Base-by-base conservation (phyloP, 2,113 vertebrate genomes). In the Oostethus manadensis region DNA sequence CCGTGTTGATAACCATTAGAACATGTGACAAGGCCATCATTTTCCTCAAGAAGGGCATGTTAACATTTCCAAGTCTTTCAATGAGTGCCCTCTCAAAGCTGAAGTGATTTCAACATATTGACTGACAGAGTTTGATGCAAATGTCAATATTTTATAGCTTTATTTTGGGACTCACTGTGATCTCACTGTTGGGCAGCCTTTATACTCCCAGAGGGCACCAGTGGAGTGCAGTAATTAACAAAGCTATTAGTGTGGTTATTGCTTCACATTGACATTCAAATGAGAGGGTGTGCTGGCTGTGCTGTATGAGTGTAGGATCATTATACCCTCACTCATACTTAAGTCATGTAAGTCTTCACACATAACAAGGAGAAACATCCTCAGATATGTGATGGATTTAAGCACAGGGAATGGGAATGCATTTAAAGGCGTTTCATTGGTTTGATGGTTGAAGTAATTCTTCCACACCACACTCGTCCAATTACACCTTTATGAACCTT, bases 211-310 rank as follows among this genome's bases (percentile, higher is more conserved):
- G 17, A 38, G 54, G 71, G 50, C 56, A 29, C 59, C 64, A 70
- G 62, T 44, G 58, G 69, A 77, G 56, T 60, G 58, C 65, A 22
- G 81, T 79, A 74, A 83, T 81, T 78, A 79, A 69, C 68, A 51
- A 29, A 74, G 67, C 68, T 60, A 56, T 81, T 80, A 78, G 62
- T 59, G 69, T 50, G 63, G 63, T 56, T 49, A 59, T 73, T 71
- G 63, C 46, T 26, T 56, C 73, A 74, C 61, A 40, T 53, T 74
- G 71, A 75, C 71, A 62, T 80, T 71, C 48, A 70, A 66, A 67
- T 48, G 23, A 60, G 55, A 77, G 62, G 55, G 44, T 76, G 54
- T 66, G 71, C 63, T 45, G 63, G 63, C 70, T 45, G 26, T 20
- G 21, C 51, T 46, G 22, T 58, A 43, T 43, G 43, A 58, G 44